Evolutionary conservation across 1,140 invertebrate genomes (phyloP), one percentile per base, ranked within the genome.

Genomic region (Oryctes rhinoceros): DNA sequence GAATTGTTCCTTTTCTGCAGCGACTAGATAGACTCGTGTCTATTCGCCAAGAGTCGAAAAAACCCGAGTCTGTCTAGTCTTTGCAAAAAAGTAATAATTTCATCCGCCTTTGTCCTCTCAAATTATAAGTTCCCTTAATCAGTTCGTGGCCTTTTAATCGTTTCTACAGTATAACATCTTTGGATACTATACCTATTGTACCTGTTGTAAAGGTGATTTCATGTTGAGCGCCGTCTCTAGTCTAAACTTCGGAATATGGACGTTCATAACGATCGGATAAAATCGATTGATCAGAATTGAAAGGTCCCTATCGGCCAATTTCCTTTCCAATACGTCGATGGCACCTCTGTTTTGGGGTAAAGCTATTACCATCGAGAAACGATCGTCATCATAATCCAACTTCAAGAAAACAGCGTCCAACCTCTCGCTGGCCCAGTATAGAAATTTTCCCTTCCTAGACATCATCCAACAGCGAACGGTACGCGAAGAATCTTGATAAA

Each of bases 201-300:
- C 39, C 39, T 44, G 39, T 44, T 10, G 39, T 44, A 95, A 85
- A 81, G 89, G 83, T 0, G 90, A 86, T 49, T 89, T 89, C 81
- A 95, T 84, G 62, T 94, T 86, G 20, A 92, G 86, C 1, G 88
- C 89, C 39, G 89, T 87, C 85, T 94, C 92, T 59, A 94, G 88
- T 85, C 92, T 94, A 84, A 95, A 95, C 85, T 91, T 93, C 0
- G 94, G 94, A 79, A 95, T 85, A 74, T 79, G 74, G 6, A 88
- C 77, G 11, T 84, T 67, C 6, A 88, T 84, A 18, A 85, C 82
- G 11, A 67, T 62, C 20, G 48, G 78, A 67, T 74, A 78, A 80
- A 85, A 81, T 59, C 83, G 74, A 47, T 86, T 81, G 0, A 82
- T 86, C 4, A 86, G 59, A 48, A 81, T 83, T 13, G 77, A 81